Evolutionary conservation across 2,888 invertebrate genomes (phyloP), one percentile per base, ranked within the genome.

Genomic region (Microplitis manilae): DNA sequence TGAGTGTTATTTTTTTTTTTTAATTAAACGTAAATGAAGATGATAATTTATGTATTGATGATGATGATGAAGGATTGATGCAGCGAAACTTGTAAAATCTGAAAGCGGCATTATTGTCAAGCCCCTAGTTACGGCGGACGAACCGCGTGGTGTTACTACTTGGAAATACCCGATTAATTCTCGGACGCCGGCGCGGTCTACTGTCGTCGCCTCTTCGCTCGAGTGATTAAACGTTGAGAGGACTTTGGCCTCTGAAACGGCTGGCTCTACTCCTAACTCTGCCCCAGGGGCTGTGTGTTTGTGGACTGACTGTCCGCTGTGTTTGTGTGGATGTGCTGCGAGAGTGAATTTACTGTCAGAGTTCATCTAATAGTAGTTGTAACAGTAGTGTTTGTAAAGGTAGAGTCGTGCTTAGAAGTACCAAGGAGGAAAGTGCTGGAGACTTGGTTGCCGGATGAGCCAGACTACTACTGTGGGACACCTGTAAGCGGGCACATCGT

Each of bases 141-240:
- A 71, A 71, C 62, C 71, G 71, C 62, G 71, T 71, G 71, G 61
- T 62, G 71, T 71, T 60, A 60, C 71, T 71, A 68, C 41, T 68
- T 68, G 60, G 60, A 17, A 38, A 15, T 71, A n/a, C 59, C 70
- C 60, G 70, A 70, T 70, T 70, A 70, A 70, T 50, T 70, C 70
- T 70, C 30, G 70, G 60, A 70, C 70, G 60, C 70, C 60, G 60
- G 60, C 60, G 70, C 70, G 59, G 60, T 60, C 40, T 68, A 39
- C 50, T 70, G 38, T 70, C 70, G 15, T 71, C 41, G 71, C 39
- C 61, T 71, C 30, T 62, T 62, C 62, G 39, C 71, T 62, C 71
- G 71, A 60, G 62, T 71, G 38, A 71, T 71, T 71, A 50, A 50
- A 50, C 50, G 9, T 50, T 61, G 38, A 60, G 61, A 41, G 71